Conservation (phyloP, 2,113 vertebrate species). For the Eurystomus gularis region DNA sequence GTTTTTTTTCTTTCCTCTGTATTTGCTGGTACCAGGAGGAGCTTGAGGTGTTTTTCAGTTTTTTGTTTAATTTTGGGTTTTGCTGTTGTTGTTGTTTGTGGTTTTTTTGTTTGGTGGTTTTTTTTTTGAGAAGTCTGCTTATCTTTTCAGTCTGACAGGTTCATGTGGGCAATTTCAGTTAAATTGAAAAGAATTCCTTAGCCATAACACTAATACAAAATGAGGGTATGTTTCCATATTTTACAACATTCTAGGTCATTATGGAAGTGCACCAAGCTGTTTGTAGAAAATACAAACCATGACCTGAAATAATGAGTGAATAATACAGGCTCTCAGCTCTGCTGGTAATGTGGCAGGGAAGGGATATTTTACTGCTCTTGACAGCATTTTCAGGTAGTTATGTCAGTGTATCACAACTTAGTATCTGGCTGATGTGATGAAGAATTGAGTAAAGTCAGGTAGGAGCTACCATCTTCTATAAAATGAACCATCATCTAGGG, state of each 20-base stretch:
- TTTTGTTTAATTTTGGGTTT: not conserved
- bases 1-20: not conserved
- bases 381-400: constrained; percentile 18
- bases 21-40: not conserved
- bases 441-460: not conserved
- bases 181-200: not conserved
- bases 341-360: not conserved
- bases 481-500: not conserved
- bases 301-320: constrained; percentile 58
- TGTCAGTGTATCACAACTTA: not conserved
- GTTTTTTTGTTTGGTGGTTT: not conserved
- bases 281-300: constrained; percentile 42
- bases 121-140: not conserved
- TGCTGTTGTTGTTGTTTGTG: not conserved
- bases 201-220: not conserved
- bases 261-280: constrained; percentile 12
- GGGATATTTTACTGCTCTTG: constrained; percentile 6
- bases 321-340: constrained; percentile 11
- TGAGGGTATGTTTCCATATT: not conserved
- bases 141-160: not conserved
- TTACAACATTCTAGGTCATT: constrained; percentile 36
- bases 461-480: not conserved
- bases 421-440: not conserved
- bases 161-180: not conserved
- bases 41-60: not conserved